Conservation (phyloP, 2,888 invertebrate genomes). For the Neoitamus cyanurus region DNA sequence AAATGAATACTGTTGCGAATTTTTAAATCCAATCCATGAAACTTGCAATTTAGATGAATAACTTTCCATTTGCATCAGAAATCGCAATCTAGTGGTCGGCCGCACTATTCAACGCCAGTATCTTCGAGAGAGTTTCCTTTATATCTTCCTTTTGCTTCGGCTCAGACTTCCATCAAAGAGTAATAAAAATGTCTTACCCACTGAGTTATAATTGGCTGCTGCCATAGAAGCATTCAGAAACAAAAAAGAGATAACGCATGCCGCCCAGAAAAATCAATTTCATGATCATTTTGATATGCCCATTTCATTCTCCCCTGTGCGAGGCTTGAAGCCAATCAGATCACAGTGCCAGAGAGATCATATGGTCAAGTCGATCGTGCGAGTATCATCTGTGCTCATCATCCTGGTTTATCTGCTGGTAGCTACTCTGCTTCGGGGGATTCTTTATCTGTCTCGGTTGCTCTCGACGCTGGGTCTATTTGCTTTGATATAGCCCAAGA, state of each 20-base stretch:
- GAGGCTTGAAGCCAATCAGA: conserved; percentile 20
- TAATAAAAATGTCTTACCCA: neutral
- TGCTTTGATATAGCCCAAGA: neutral
- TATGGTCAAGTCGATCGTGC: conserved; percentile 15
- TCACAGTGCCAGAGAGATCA: neutral
- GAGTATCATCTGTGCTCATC: conserved; percentile 16
- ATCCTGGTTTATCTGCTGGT: conserved; percentile 1
- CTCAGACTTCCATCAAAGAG: neutral
- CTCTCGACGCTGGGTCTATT: neutral
- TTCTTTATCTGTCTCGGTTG: conserved; percentile 27
- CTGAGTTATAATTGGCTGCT: conserved; percentile 29
- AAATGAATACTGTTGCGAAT: no score
- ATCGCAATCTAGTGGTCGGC: no score
- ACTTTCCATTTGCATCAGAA: no score
- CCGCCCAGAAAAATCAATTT: conserved; percentile 14
- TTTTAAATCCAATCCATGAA: no score
- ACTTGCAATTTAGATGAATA: no score
- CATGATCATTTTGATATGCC: conserved; percentile 29
- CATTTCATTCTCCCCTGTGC: neutral
- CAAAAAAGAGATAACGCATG: conserved; percentile 9
- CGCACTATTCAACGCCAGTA: neutral
- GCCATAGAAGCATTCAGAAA: neutral
- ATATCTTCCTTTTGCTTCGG: neutral
- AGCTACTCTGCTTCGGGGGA: neutral
- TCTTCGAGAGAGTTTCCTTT: neutral